Evolutionary conservation across 2,113 vertebrate species (phyloP).

Genomic region (Cyanoramphus novaezelandiae): DNA sequence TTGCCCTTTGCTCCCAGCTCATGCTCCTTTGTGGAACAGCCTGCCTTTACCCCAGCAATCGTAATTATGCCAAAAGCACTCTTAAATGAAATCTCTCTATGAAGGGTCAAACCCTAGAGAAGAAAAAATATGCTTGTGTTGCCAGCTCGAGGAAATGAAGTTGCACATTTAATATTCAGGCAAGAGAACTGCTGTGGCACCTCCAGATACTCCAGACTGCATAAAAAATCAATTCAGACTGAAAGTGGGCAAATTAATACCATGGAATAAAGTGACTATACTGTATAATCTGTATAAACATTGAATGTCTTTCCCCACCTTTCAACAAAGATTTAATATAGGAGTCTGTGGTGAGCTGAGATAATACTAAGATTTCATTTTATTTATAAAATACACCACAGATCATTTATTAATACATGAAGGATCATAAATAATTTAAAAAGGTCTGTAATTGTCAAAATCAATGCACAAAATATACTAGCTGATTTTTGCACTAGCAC

Average conservation of each 20-base stretch:
- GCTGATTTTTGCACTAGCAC: conserved; percentile 11
- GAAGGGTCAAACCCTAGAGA: not conserved
- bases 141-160: conserved; percentile 26
- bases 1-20: not conserved
- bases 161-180: conserved; percentile 13
- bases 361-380: conserved; percentile 59
- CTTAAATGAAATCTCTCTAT: not conserved
- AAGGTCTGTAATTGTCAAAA: conserved; percentile 33
- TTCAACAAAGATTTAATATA: conserved; percentile 47
- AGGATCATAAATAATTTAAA: conserved; percentile 66
- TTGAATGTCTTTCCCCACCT: not conserved
- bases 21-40: not conserved
- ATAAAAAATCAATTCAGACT: conserved; percentile 37
- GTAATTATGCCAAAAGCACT: not conserved
- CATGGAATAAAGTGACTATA: not conserved
- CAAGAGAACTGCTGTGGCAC: conserved; percentile 13
- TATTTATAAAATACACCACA: conserved; percentile 62
- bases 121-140: not conserved
- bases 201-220: not conserved
- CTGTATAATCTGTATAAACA: conserved; percentile 35
- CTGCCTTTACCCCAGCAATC: not conserved
- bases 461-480: conserved; percentile 37
- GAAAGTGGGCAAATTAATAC: conserved; percentile 18
- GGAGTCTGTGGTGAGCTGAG: conserved; percentile 45
- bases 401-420: conserved; percentile 56